Evolutionary conservation across 2,113 vertebrate genomes (phyloP), one percentile per base, ranked within the genome.

Genomic region (Lynx canadensis): DNA sequence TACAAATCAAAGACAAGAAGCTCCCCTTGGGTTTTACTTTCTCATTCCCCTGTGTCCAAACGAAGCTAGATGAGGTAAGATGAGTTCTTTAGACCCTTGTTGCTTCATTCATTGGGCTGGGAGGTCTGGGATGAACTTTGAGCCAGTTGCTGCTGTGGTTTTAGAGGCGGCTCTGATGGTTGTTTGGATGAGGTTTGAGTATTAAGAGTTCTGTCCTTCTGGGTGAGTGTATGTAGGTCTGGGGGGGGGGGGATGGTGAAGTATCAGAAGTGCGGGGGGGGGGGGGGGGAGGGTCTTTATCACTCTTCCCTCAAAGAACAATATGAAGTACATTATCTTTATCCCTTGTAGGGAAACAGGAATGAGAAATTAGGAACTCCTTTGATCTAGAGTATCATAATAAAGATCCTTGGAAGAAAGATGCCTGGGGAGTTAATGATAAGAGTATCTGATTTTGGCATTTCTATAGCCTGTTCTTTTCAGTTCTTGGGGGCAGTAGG

Each of bases 21-120:
- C 99, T 99, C 3, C 99, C 99, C 0, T 98, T 99, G 7, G 99
- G 99, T 7, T 99, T 99, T 97, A 99, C 99, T 45, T 99, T 99
- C 98, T 99, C 99, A 0, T 99, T 99, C 94, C 99, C 99, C 0
- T 99, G 99, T 65, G 98, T 98, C 89, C 99, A 99, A 98, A 99
- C 99, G 81, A 99, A 99, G 96, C 98, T 99, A 94, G 99, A 99
- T 0, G 99, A 99, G 99, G 99, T 99, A 97, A 98, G 99, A 31
- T 41, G 66, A 85, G 25, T 16, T 94, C 90, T 87, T 96, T 33
- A 29, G 25, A 83, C 12, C 11, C 33, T 86, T 6, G 1, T 50
- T 78, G 45, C 50, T 74, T 92, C 4, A 1, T 31, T 13, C 48
- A 73, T 38, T 7, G 86, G 89, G 36, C 73, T 52, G 71, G 65